These are phyloP conservation scores for Amblyornis subalaris DNA, from an alignment of 2,113 vertebrate genomes.

Conservation along the genomic window DNA sequence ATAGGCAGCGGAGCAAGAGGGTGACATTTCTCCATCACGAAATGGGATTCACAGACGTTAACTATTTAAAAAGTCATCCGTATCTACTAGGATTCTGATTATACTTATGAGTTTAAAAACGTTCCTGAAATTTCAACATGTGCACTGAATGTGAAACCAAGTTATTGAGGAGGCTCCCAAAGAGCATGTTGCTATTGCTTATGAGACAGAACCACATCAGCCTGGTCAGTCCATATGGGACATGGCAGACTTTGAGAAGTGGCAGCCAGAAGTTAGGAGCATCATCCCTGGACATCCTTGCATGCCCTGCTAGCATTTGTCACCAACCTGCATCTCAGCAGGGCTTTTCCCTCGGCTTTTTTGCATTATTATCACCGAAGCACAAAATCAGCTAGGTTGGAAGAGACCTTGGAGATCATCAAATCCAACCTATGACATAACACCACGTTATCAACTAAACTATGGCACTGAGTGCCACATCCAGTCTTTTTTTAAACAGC, in stretches of 20 bases:
- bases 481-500: too few relatives aligned
- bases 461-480: too few relatives aligned
- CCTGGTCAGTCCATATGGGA: not conserved
- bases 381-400: too few relatives aligned
- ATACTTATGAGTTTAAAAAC: fast-evolving
- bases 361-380: too few relatives aligned
- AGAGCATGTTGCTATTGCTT: not conserved
- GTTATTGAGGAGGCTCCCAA: not conserved
- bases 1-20: not conserved
- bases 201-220: not conserved
- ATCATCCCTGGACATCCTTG: not conserved
- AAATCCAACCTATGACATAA: too few relatives aligned
- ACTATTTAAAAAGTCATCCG: not conserved
- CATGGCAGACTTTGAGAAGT: not conserved
- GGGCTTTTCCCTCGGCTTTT: not conserved
- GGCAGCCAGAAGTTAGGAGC: not conserved
- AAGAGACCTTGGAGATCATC: too few relatives aligned
- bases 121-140: not conserved
- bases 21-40: not conserved
- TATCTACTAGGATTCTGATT: not conserved
- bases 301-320: not conserved
- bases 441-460: too few relatives aligned
- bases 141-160: not conserved
- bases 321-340: not conserved
- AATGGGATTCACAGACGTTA: not conserved